These are phyloP conservation scores for Rousettus madagascariensis DNA, from an alignment of 2,797 vertebrate species.

Conservation along the genomic window DNA sequence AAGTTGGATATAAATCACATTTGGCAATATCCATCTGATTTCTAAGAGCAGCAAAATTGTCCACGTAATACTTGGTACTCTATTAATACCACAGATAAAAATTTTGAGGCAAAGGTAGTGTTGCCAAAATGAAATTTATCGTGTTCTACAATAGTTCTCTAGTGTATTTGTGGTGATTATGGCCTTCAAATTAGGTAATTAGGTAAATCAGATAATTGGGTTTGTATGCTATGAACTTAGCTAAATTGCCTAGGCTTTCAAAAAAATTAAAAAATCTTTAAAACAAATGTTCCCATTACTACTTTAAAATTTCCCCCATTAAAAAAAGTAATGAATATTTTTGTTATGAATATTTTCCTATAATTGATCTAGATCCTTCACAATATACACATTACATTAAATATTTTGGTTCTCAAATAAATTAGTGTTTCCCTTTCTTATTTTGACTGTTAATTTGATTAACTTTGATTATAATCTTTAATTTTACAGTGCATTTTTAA, in stretches of 20 bases:
- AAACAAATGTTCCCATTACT: neutral
- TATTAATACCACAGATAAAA: neutral
- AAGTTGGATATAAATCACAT: neutral
- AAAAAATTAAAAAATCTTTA: neutral
- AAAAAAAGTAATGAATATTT: neutral
- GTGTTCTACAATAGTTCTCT: neutral
- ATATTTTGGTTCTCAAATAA: slow-evolving; percentile 26
- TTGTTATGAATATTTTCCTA: slow-evolving; percentile 18
- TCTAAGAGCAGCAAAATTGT: neutral
- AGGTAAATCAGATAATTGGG: neutral
- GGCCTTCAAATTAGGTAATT: neutral
- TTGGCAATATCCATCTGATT: neutral
- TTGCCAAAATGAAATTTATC: neutral
- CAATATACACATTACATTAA: neutral
- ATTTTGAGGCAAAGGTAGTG: neutral
- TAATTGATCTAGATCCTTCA: neutral
- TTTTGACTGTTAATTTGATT: slow-evolving; percentile 20
- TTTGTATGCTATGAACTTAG: neutral
- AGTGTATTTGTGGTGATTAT: neutral
- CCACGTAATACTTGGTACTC: neutral
- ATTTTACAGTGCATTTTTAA: neutral
- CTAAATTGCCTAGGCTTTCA: neutral
- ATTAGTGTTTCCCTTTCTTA: neutral
- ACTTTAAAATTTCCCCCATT: neutral
- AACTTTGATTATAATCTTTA: neutral